Evolutionary conservation across 2,888 invertebrate genomes (phyloP).

Genomic region (Nemoura dubitans): DNA sequence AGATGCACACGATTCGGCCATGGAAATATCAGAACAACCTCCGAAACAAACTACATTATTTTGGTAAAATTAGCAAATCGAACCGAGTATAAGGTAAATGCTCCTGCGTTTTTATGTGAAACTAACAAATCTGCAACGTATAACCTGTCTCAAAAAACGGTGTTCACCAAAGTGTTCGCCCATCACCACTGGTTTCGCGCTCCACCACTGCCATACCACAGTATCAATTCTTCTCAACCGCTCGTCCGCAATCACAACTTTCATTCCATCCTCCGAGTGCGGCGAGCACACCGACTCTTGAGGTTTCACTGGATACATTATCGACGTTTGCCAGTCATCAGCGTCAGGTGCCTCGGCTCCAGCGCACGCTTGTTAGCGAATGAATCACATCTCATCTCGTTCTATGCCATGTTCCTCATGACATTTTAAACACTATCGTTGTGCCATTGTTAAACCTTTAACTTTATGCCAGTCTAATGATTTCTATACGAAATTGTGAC

Average conservation of each 20-base stretch:
- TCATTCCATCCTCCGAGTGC: not conserved
- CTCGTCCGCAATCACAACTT: not conserved
- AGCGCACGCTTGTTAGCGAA: not conserved
- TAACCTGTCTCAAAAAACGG: too few species aligned
- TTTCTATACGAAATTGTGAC: not conserved
- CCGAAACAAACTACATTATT: too few species aligned
- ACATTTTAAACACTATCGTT: not conserved
- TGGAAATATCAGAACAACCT: too few species aligned
- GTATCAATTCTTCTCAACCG: not conserved
- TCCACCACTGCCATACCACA: not conserved
- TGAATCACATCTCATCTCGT: not conserved
- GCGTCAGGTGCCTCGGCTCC: not conserved
- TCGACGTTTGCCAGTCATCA: constrained; percentile 12
- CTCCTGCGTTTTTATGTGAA: too few species aligned
- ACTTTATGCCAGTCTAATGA: not conserved
- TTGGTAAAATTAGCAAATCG: too few species aligned
- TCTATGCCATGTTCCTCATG: not conserved
- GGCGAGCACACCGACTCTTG: not conserved
- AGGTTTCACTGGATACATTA: not conserved
- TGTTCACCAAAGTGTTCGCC: too few species aligned
- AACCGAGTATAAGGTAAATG: too few species aligned
- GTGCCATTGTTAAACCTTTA: not conserved
- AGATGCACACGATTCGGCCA: too few species aligned
- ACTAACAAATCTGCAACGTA: too few species aligned
- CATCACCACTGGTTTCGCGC: not conserved